These are phyloP conservation scores for Venustaconcha ellipsiformis DNA, from an alignment of 1,140 invertebrate species.

Conservation along the genomic window DNA sequence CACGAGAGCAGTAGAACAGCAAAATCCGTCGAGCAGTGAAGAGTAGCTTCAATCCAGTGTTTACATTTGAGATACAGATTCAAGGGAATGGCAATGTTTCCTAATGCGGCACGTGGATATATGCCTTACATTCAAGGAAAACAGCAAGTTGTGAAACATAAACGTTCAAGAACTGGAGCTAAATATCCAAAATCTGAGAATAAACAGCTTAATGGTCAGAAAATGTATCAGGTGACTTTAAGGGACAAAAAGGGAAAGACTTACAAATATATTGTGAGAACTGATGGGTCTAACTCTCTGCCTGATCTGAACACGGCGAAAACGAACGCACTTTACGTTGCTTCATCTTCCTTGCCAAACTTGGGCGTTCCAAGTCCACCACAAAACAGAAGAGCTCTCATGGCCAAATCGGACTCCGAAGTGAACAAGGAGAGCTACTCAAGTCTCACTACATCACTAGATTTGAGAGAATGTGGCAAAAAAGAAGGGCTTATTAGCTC, in stretches of 20 bases:
- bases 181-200: conserved; percentile 36
- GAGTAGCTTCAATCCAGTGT: not conserved
- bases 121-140: conserved; percentile 60
- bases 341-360: conserved; percentile 50
- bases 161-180: conserved; percentile 42
- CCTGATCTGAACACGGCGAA: conserved; percentile 57
- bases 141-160: conserved; percentile 40
- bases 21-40: conserved; percentile 7
- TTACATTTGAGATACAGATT: conserved; percentile 4
- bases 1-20: conserved; percentile 11
- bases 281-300: conserved; percentile 56
- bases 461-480: conserved; percentile 46
- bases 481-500: conserved; percentile 59
- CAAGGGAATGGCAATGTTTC: conserved; percentile 61
- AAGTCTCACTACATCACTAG: conserved; percentile 25
- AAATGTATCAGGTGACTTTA: conserved; percentile 61
- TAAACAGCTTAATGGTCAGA: conserved; percentile 36
- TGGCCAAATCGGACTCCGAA: too few species aligned
- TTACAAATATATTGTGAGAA: conserved; percentile 62
- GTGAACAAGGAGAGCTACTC: conserved; percentile 8
- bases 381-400: not conserved
- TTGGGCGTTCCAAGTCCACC: conserved; percentile 31
- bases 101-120: conserved; percentile 62
- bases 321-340: conserved; percentile 35
- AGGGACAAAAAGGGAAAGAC: conserved; percentile 58